phyloP scores from a whole-genome alignment of 2,113 vertebrate genomes.

The rat (Rattus norvegicus) region DNA sequence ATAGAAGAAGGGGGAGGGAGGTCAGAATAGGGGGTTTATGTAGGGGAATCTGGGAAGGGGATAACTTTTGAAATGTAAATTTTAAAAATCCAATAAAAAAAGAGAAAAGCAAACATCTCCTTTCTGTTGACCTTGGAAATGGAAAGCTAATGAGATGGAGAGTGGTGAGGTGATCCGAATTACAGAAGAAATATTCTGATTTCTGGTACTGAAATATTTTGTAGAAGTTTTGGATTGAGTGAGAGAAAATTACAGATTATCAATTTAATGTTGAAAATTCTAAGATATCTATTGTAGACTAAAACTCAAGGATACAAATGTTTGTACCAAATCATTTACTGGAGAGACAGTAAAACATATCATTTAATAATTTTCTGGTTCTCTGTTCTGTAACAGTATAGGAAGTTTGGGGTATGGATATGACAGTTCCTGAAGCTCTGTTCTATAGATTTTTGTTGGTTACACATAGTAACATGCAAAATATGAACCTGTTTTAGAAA shows the following conservation, averaged over 20 bases:
- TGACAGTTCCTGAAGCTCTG: not conserved
- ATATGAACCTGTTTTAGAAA: not conserved
- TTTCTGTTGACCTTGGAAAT: conserved; percentile 37
- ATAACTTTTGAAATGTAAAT: no score
- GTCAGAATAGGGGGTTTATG: no score
- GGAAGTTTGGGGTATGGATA: not conserved
- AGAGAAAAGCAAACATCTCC: conserved; percentile 40
- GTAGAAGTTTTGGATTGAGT: not conserved
- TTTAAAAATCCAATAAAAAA: not conserved
- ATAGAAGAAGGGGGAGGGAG: no score
- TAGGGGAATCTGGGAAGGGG: no score
- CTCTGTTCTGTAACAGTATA: not conserved
- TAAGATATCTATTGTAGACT: not conserved
- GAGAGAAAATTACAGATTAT: not conserved
- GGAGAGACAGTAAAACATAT: not conserved
- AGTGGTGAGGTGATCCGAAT: not conserved
- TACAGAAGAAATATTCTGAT: not conserved
- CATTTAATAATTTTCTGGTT: not conserved
- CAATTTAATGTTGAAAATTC: not conserved
- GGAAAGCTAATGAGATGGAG: conserved; percentile 39
- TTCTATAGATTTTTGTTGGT: not conserved
- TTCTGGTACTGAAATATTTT: not conserved
- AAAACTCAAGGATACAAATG: not conserved
- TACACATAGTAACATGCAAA: not conserved
- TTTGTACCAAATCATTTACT: not conserved